A percentile compares a stretch with the other conserved stretches of the same genome.
phyloP scores from a whole-genome alignment of 2,888 invertebrate genomes.

The Lobophora halterata region DNA sequence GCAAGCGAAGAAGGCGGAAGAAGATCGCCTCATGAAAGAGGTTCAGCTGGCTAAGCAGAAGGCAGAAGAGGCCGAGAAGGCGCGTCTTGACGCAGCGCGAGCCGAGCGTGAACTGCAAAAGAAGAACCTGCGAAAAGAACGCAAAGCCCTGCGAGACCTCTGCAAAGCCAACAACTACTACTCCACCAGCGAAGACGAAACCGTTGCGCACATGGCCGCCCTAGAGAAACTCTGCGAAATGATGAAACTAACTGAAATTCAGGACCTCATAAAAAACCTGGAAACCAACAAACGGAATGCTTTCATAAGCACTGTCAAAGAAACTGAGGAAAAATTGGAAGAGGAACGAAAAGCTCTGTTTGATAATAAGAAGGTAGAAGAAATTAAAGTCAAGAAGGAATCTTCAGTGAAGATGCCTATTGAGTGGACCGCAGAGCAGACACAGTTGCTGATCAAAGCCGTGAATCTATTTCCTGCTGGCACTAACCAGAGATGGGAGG shows the following conservation, averaged over 20 bases:
- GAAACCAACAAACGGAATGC: conserved; percentile 83
- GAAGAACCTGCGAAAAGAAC: conserved; percentile 92
- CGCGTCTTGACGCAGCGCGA: conserved; percentile 89
- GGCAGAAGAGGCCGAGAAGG: conserved; percentile 90
- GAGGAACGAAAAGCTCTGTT: conserved; percentile 85
- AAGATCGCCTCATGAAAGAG: conserved; percentile 87
- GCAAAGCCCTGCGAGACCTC: conserved; percentile 88
- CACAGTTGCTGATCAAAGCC: conserved; percentile 96
- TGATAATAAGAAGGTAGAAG: conserved; percentile 73
- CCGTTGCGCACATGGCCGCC: conserved; percentile 92
- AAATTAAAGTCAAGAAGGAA: conserved; percentile 67
- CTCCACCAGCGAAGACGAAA: conserved; percentile 84
- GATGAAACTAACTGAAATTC: conserved; percentile 85
- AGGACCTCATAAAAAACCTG: conserved; percentile 86
- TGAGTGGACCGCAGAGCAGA: conserved; percentile 92
- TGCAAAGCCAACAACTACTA: conserved; percentile 93
- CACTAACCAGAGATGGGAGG: conserved; percentile 96
- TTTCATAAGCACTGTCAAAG: conserved; percentile 84
- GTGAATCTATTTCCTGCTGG: conserved; percentile 98
- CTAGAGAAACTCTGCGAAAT: conserved; percentile 95
- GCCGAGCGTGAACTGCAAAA: conserved; percentile 93
- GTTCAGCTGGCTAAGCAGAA: conserved; percentile 88
- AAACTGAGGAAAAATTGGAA: conserved; percentile 88
- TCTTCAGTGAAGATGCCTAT: conserved; percentile 70
- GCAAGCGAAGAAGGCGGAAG: conserved; percentile 91